Conservation (phyloP, 2,797 vertebrate species). For the Champsocephalus gunnari region DNA sequence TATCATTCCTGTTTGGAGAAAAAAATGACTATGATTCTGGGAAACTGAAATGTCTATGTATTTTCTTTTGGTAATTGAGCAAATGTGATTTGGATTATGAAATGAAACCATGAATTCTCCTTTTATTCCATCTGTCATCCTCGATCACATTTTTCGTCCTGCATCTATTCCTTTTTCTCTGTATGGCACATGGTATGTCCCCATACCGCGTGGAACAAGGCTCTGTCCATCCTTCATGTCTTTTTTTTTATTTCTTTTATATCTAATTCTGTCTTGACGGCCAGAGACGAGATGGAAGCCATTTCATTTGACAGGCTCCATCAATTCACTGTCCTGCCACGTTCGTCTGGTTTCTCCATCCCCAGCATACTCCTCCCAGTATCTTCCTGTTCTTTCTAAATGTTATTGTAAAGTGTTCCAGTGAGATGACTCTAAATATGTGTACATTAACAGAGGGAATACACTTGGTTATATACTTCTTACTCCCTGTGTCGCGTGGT, state of each 20-base stretch:
- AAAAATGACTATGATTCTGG: conserved; percentile 75
- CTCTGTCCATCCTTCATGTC: conserved; percentile 46
- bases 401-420: conserved; percentile 92
- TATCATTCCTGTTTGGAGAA: conserved; percentile 81
- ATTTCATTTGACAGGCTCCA: conserved; percentile 52
- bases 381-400: conserved; percentile 90
- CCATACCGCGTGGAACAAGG: conserved; percentile 52
- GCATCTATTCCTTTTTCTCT: conserved; percentile 57
- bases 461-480: conserved; percentile 93
- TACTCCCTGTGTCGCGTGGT: conserved; percentile 79
- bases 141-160: conserved; percentile 42
- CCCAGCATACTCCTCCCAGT: conserved; percentile 78
- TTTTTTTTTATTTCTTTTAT: conserved; percentile 58
- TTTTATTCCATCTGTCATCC: conserved; percentile 51
- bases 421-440: conserved; percentile 91
- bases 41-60: conserved; percentile 78
- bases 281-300: conserved; percentile 53
- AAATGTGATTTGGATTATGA: conserved; percentile 81
- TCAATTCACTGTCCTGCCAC: conserved; percentile 49
- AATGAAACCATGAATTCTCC: conserved; percentile 58
- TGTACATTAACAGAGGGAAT: conserved; percentile 92
- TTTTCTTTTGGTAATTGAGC: conserved; percentile 75
- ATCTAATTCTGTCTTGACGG: conserved; percentile 66
- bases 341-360: conserved; percentile 72
- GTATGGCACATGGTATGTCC: conserved; percentile 68